Base-by-base conservation (phyloP, 2,113 vertebrate species). In the Aegypius monachus region DNA sequence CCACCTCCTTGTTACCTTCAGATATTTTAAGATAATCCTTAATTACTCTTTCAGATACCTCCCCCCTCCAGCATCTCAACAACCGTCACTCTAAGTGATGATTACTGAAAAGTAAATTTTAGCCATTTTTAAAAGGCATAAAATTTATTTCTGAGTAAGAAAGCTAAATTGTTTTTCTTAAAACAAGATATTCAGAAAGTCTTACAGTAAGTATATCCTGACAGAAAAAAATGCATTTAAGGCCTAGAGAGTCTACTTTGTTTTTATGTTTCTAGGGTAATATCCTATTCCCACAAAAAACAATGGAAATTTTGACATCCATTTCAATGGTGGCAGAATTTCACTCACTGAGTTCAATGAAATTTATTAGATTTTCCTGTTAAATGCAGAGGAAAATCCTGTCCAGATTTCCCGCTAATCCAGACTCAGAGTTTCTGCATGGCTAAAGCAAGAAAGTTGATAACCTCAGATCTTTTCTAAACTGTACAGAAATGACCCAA, bases 401-500 rank as follows among this genome's bases (percentile, higher is more conserved):
- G 72, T 78, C 91, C 92, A 92, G 43, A 79, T 73, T 92, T 89
- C 72, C 65, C 88, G 31, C 77, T 97, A 95, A 96, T 95, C 95
- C 92, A 88, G 75, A 94, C 63, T 93, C 47, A 52, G 75, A 84
- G 47, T 67, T 97, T 78, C 93, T 93, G 77, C 78, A 72, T 5
- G 5, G 77, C 90, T 94, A 93, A 84, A 91, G 72, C 55, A 95
- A 67, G 59, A 93, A 82, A 95, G 96, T 90, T 87, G 81, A 88
- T 95, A 95, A 95, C 94, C 92, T 95, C 90, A 95, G 91, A 91
- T 95, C 88, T 97, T 79, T 91, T 79, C 86, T 86, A 86, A 92
- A 94, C 83, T 79, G 80, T 71, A 84, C 58, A 93, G 91, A 91
- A 95, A 94, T 79, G 96, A 96, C 95, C 93, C 91, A 95, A 81